Conservation (phyloP, 2,888 invertebrate genomes). For the Lepas anatifera region DNA sequence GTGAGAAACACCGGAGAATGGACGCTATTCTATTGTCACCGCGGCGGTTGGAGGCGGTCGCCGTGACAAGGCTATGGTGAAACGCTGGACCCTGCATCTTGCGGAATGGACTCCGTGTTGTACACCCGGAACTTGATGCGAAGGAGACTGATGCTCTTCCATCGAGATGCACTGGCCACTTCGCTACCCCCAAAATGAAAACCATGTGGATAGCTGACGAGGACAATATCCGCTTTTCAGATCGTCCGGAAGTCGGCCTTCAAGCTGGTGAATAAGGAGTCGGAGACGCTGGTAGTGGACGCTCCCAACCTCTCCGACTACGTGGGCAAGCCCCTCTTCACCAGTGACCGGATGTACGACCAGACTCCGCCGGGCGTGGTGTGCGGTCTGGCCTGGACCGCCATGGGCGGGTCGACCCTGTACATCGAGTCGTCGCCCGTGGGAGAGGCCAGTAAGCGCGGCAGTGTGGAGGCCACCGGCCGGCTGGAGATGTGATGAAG, state of each 20-base stretch:
- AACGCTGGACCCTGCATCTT: too few relatives aligned
- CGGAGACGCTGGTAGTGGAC: neutral
- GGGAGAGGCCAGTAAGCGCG: constrained; percentile 12
- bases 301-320: constrained; percentile 60
- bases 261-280: constrained; percentile 63
- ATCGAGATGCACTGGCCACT: too few relatives aligned
- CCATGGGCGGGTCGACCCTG: constrained; percentile 96
- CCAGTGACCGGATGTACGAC: constrained; percentile 89
- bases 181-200: too few relatives aligned
- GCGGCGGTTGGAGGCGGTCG: too few relatives aligned
- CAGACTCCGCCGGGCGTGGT: constrained; percentile 83
- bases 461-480: constrained; percentile 34
- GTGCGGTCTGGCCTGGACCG: constrained; percentile 99
- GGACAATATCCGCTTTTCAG: too few relatives aligned
- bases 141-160: too few relatives aligned
- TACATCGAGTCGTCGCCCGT: constrained; percentile 74
- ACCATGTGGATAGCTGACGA: too few relatives aligned
- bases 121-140: too few relatives aligned
- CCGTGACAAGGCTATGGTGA: too few relatives aligned
- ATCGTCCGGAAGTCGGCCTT: constrained; percentile 92
- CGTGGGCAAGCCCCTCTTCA: constrained; percentile 93
- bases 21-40: too few relatives aligned
- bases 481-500: constrained; percentile 98
- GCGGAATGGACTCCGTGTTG: too few relatives aligned
- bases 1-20: too few relatives aligned